Percentiles rank a stretch among this genome's conserved stretches.
Conservation (phyloP, 1,140 invertebrate genomes). For the Drosophila tani region DNA sequence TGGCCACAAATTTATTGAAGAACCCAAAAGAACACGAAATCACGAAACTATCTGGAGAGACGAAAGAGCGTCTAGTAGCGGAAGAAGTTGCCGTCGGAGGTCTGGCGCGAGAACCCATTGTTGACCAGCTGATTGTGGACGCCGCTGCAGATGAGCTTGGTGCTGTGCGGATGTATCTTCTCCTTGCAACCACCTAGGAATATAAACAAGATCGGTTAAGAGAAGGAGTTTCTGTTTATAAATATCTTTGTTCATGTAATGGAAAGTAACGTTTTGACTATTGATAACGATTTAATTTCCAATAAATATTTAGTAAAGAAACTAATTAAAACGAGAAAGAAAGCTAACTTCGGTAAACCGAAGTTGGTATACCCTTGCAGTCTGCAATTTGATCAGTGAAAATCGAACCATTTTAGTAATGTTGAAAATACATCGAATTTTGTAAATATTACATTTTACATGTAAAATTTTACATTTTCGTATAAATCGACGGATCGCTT, state of each 20-base stretch:
- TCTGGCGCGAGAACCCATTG: conserved; percentile 88
- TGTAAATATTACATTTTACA: too few species aligned
- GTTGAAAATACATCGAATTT: too few species aligned
- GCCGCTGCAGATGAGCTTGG: conserved; percentile 89
- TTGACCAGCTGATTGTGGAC: conserved; percentile 89
- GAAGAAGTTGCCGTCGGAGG: conserved; percentile 88
- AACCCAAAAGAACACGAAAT: conserved; percentile 28
- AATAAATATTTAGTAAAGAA: conserved; percentile 5
- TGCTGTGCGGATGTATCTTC: conserved; percentile 86
- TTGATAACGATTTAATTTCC: background rate
- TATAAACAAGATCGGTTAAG: background rate
- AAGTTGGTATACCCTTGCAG: too few species aligned
- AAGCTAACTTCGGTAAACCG: too few species aligned
- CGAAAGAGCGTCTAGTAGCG: conserved; percentile 83
- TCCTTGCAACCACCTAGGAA: conserved; percentile 87
- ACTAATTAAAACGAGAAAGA: too few species aligned
- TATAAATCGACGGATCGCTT: too few species aligned
- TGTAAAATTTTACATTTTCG: too few species aligned
- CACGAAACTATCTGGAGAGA: conserved; percentile 6
- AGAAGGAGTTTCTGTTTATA: background rate
- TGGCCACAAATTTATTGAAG: conserved; percentile 56
- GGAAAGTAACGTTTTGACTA: background rate
- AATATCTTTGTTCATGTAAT: background rate
- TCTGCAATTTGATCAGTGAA: too few species aligned
- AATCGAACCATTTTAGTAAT: too few species aligned